Evolutionary conservation across 2,888 invertebrate genomes (phyloP).

Genomic region (Callinectes sapidus): DNA sequence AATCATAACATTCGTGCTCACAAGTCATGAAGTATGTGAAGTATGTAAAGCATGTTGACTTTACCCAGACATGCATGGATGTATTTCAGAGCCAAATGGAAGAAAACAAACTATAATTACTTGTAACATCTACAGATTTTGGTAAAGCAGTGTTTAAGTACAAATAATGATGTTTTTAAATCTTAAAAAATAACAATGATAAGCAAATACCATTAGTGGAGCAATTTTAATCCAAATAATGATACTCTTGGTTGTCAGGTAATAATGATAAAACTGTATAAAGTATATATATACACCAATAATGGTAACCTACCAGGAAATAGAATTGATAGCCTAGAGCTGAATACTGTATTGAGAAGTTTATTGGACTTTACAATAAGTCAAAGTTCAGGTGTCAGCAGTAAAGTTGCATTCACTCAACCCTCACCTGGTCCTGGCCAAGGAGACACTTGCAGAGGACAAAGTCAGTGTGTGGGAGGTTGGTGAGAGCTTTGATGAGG

Average conservation of each 20-base stretch:
- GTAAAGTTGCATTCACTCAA: background rate
- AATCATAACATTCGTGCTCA: background rate
- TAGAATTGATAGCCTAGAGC: background rate
- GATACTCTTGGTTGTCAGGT: no score
- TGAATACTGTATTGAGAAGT: background rate
- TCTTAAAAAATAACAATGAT: background rate
- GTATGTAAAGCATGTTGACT: background rate
- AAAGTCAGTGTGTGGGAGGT: slow-evolving; percentile 98
- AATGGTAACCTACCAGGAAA: no score
- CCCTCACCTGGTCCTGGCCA: slow-evolving; percentile 83
- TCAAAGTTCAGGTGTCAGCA: background rate
- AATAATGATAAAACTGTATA: no score
- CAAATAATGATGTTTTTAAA: no score
- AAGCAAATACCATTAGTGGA: background rate
- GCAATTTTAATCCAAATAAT: no score
- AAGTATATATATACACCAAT: no score
- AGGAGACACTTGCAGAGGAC: slow-evolving; percentile 97
- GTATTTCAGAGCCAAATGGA: background rate
- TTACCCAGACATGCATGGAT: background rate
- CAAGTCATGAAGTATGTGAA: background rate
- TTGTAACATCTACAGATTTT: no score
- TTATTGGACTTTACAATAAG: background rate
- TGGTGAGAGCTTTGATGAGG: slow-evolving; percentile 95
- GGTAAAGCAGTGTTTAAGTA: no score
- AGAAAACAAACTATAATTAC: background rate